phyloP scores from a whole-genome alignment of 2,113 vertebrate species.

The Lepidothrix coronata region DNA sequence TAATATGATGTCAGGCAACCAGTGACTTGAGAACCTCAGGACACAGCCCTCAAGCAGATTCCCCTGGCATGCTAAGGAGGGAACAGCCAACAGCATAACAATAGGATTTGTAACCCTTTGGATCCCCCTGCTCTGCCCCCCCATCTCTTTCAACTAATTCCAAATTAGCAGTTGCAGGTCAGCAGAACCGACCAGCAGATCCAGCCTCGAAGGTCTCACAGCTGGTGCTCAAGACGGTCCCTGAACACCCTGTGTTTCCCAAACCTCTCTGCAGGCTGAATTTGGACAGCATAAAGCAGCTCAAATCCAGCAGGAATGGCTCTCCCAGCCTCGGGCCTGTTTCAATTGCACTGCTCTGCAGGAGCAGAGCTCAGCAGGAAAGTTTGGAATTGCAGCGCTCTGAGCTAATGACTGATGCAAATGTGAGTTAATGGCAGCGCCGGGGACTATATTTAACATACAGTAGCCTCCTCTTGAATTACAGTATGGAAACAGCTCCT shows the following conservation, averaged over 20 bases:
- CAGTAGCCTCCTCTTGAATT: slow-evolving; percentile 18
- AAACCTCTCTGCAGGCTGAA: background rate
- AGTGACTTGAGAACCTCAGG: background rate
- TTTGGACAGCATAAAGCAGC: background rate
- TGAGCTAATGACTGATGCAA: background rate
- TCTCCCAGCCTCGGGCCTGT: background rate
- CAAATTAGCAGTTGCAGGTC: background rate
- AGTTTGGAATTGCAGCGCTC: background rate
- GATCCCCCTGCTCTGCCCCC: background rate
- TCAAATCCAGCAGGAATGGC: background rate
- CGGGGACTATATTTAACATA: background rate
- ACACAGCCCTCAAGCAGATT: background rate
- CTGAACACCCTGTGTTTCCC: background rate
- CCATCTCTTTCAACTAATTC: background rate
- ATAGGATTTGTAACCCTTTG: background rate
- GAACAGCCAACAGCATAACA: background rate
- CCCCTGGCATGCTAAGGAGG: background rate
- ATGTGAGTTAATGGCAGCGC: background rate
- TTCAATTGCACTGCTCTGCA: background rate
- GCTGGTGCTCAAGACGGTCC: background rate
- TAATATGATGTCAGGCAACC: background rate
- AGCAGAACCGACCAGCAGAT: background rate
- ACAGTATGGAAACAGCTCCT: background rate
- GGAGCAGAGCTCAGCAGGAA: background rate
- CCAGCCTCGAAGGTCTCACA: background rate